Percentiles rank a stretch among this genome's conserved stretches.
These are phyloP conservation scores for Melieria crassipennis DNA, from an alignment of 2,888 invertebrate genomes.

Conservation along the genomic window DNA sequence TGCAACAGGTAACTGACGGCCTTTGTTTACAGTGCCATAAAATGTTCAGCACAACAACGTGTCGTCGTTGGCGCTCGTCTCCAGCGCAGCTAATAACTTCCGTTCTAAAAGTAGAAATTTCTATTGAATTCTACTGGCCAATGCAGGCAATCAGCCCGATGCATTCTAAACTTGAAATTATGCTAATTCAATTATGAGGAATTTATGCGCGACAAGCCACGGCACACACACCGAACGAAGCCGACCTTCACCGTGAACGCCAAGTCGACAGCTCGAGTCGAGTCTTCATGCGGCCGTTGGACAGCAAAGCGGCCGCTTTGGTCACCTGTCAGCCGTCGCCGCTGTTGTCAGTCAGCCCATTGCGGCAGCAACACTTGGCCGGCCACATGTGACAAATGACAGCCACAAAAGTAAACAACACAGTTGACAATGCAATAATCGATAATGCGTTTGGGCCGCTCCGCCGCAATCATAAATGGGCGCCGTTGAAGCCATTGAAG, in stretches of 20 bases:
- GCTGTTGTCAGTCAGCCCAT: no score
- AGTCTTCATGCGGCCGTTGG: no score
- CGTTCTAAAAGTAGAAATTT: conserved; percentile 22
- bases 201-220: not conserved
- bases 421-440: no score
- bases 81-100: conserved; percentile 25
- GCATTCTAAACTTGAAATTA: conserved; percentile 29
- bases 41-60: not conserved
- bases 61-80: not conserved
- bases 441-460: no score
- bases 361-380: no score
- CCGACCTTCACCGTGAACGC: conserved; percentile 19
- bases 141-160: conserved; percentile 4
- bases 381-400: no score
- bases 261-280: not conserved
- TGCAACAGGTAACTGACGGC: conserved; percentile 5
- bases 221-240: not conserved
- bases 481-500: no score
- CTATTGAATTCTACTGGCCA: not conserved
- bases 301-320: no score
- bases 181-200: conserved; percentile 14
- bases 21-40: not conserved
- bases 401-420: no score
- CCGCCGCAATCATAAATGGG: no score
- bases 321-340: no score